phyloP scores from a whole-genome alignment of 2,888 invertebrate genomes.

The Drosophila paranaensis region DNA sequence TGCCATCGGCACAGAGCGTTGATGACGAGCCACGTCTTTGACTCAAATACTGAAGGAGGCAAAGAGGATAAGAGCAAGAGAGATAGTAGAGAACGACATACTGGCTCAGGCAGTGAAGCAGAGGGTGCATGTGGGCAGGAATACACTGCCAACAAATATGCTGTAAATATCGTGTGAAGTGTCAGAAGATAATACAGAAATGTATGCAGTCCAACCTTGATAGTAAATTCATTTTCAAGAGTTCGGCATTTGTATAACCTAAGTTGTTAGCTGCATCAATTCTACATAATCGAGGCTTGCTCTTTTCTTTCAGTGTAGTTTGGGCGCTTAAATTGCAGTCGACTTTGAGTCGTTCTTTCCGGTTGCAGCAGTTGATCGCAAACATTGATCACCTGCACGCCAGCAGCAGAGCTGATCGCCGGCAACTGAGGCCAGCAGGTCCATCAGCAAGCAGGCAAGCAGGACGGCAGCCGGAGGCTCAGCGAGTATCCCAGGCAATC shows the following conservation, averaged over 20 bases:
- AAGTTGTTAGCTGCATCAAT: too few relatives aligned
- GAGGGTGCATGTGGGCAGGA: slow-evolving; percentile 25
- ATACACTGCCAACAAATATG: slow-evolving; percentile 15
- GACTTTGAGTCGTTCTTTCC: slow-evolving; percentile 50
- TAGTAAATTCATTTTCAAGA: background rate
- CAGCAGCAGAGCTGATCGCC: slow-evolving; percentile 32
- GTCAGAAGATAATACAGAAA: background rate
- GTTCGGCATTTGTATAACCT: too few relatives aligned
- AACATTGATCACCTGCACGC: slow-evolving; percentile 70
- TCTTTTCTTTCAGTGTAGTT: slow-evolving; percentile 37
- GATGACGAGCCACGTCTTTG: slow-evolving; percentile 52
- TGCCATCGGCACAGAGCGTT: slow-evolving; percentile 63
- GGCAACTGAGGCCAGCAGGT: slow-evolving; percentile 6
- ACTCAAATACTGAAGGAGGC: slow-evolving; percentile 21
- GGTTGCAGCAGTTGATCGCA: slow-evolving; percentile 59
- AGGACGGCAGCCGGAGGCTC: background rate
- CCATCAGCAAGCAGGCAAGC: slow-evolving; percentile 8
- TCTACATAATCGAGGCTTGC: background rate
- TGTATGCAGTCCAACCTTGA: background rate
- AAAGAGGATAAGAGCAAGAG: slow-evolving; percentile 5
- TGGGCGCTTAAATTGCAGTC: slow-evolving; percentile 56
- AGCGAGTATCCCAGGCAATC: slow-evolving; percentile 9
- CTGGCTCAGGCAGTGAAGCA: slow-evolving; percentile 9
- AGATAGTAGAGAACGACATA: slow-evolving; percentile 3
- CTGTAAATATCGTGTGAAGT: background rate